Base-by-base conservation (phyloP, 2,888 invertebrate species). In the Drosophila multiciliata region DNA sequence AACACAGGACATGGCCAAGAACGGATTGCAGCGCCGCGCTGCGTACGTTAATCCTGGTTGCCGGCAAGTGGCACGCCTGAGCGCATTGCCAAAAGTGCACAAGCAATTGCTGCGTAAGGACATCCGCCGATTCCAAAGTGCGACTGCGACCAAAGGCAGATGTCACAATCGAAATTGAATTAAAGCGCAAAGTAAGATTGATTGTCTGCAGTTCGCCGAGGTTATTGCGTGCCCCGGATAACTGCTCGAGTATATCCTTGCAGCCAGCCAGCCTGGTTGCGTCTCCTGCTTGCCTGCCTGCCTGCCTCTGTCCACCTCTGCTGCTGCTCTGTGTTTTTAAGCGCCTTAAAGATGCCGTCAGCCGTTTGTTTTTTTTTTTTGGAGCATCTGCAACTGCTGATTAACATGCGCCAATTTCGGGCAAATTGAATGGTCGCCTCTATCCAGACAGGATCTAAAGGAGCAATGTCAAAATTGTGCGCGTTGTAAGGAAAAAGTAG, bases 141-240 rank as follows among this genome's bases (percentile, higher is more conserved):
- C 50, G n/a, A 50, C 20, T 36, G 23, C 57, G 81, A 80, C 84
- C 88, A 82, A 89, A 92, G 92, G 92, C 92, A 92, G 92, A 92
- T 92, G 92, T 92, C 92, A 92, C 92, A 92, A 91, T 91, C 89
- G 92, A 92, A 92, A 92, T 92, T 92, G 92, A 92, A 92, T 92
- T 92, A 92, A 92, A 92, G 91, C 89, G 86, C 89, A 90, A 92
- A 91, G 90, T 87, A 91, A 92, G 92, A 92, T 92, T 92, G 92
- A 92, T 92, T 92, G 92, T 92, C 91, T 87, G 82, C 80, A 90
- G 87, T 90, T 89, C 89, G 79, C 72, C 52, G 80, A 82, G 90
- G 89, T 89, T 87, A 87, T 81, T 89, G 84, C 84, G 90, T 84
- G 90, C 90, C 82, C n/a, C 60, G 81, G 81, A 67, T 64, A 80